Percentiles rank a stretch among this genome's conserved stretches.
Evolutionary conservation across 2,797 vertebrate genomes (phyloP).

Genomic region (Vultur gryphus): DNA sequence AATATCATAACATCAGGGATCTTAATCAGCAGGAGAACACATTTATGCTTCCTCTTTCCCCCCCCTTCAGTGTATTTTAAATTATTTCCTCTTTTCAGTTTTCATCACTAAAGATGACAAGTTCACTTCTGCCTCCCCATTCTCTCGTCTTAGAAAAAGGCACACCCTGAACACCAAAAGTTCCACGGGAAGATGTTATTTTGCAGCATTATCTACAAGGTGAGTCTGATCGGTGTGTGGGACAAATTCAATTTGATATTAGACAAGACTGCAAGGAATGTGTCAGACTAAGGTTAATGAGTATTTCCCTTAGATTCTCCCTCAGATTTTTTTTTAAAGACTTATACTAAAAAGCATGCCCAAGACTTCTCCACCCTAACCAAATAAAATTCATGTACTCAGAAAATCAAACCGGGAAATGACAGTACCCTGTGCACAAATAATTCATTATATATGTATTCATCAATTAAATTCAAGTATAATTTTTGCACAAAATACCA

Average conservation of each 20-base stretch:
- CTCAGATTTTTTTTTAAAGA: not conserved
- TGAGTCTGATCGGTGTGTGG: not conserved
- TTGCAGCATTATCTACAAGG: not conserved
- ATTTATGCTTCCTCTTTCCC: not conserved
- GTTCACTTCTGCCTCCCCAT: not conserved
- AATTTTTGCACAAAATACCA: not conserved
- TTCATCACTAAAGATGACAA: not conserved
- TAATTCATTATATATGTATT: not conserved
- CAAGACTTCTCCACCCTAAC: not conserved
- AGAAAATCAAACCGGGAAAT: not conserved
- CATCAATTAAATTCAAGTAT: not conserved
- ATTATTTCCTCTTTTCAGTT: constrained; percentile 41
- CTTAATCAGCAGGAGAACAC: not conserved
- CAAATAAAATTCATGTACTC: not conserved
- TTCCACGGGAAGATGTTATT: not conserved
- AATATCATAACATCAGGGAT: not conserved
- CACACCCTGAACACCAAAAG: not conserved
- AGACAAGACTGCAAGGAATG: not conserved
- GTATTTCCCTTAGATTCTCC: not conserved
- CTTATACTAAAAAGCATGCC: not conserved
- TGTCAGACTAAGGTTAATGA: not conserved
- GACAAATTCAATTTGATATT: not conserved
- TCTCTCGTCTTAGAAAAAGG: not conserved
- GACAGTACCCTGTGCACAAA: not conserved
- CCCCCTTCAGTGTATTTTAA: not conserved